phyloP scores from a whole-genome alignment of 2,113 vertebrate species.

The Thymallus thymallus region DNA sequence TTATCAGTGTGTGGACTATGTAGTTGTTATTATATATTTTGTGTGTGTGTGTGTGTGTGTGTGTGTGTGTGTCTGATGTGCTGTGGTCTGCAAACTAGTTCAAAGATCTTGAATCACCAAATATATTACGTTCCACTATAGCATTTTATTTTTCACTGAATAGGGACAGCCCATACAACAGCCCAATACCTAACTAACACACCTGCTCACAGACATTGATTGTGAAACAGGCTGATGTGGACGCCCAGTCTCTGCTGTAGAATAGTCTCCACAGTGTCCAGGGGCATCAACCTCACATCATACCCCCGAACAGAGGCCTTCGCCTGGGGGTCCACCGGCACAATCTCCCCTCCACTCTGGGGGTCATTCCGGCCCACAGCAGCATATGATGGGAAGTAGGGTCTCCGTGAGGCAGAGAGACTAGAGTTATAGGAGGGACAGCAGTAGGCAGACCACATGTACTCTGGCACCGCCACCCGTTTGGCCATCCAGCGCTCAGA shows the following conservation, averaged over 20 bases:
- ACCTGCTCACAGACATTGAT: slow-evolving; percentile 31
- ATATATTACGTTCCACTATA: too few relatives aligned
- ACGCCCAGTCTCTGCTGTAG: slow-evolving; percentile 47
- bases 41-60: too few relatives aligned
- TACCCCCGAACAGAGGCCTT: slow-evolving; percentile 39
- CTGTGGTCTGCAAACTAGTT: too few relatives aligned
- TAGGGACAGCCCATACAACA: too few relatives aligned
- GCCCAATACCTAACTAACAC: background rate
- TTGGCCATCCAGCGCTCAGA: slow-evolving; percentile 42
- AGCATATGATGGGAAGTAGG: slow-evolving; percentile 56
- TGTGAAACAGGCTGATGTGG: slow-evolving; percentile 51
- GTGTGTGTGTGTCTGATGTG: too few relatives aligned
- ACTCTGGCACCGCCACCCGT: slow-evolving; percentile 65
- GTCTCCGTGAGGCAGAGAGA: background rate
- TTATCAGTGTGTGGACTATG: too few relatives aligned
- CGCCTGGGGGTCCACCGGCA: slow-evolving; percentile 35
- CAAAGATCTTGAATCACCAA: too few relatives aligned
- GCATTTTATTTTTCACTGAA: too few relatives aligned
- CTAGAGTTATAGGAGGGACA: slow-evolving; percentile 47
- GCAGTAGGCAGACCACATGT: slow-evolving; percentile 73
- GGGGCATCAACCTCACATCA: slow-evolving; percentile 56
- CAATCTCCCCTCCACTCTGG: slow-evolving; percentile 56
- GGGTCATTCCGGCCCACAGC: slow-evolving; percentile 64
- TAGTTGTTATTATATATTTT: too few relatives aligned
- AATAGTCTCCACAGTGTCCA: slow-evolving; percentile 52